These are phyloP conservation scores for Pseudomyrmex sp. DNA, from an alignment of 1,140 invertebrate species.

Conservation along the genomic window DNA sequence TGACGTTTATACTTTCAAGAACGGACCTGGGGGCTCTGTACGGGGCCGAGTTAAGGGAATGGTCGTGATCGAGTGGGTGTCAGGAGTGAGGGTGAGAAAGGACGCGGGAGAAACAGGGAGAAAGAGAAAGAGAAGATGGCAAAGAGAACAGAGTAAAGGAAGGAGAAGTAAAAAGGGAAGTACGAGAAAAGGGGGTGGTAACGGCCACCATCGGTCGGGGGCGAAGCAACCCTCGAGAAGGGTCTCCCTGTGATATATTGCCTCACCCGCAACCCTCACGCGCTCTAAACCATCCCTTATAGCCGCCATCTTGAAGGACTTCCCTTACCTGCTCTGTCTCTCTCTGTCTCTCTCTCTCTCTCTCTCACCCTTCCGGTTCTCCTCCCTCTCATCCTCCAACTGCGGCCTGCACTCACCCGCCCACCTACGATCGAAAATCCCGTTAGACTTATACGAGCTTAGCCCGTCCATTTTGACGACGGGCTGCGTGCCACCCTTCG, in stretches of 20 bases:
- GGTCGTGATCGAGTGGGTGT: conserved; percentile 71
- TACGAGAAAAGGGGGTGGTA: conserved; percentile 67
- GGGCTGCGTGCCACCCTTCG: conserved; percentile 73
- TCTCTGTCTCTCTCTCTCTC: conserved; percentile 31
- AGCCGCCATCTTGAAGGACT: conserved; percentile 85
- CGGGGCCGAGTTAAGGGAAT: conserved; percentile 68
- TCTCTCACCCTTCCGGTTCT: conserved; percentile 60
- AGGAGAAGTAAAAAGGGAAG: conserved; percentile 57
- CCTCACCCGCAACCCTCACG: conserved; percentile 79
- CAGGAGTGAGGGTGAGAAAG: conserved; percentile 42
- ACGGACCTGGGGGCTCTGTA: conserved; percentile 68
- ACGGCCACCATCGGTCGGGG: conserved; percentile 76
- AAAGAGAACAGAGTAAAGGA: conserved; percentile 57
- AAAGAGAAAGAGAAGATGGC: conserved; percentile 53
- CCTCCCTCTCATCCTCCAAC: conserved; percentile 63
- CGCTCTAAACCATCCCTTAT: conserved; percentile 84
- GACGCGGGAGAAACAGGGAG: conserved; percentile 52
- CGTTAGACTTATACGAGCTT: conserved; percentile 85
- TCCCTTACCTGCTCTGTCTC: conserved; percentile 64
- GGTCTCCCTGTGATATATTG: conserved; percentile 82
- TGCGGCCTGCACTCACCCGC: conserved; percentile 71
- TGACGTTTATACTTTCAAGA: conserved; percentile 75
- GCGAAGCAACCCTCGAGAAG: conserved; percentile 69
- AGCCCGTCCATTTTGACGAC: conserved; percentile 85
- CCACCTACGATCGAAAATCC: conserved; percentile 85